phyloP scores from a whole-genome alignment of 1,140 invertebrate species.

The Leptinotarsa lineolata region DNA sequence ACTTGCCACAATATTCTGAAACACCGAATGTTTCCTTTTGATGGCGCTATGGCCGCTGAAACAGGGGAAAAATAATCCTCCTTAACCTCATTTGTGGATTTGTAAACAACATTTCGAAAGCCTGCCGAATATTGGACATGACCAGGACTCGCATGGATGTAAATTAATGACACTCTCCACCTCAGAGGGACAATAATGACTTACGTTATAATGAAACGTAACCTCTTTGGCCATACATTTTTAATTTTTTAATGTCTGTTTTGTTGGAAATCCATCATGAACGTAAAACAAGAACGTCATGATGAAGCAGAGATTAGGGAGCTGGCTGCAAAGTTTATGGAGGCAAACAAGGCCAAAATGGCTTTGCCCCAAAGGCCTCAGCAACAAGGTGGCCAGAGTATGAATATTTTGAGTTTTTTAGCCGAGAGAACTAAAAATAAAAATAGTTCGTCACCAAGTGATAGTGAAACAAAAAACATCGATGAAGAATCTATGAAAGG shows the following conservation, averaged over 20 bases:
- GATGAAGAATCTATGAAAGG: constrained; percentile 83
- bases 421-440: constrained; percentile 43
- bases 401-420: constrained; percentile 51
- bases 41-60: constrained; percentile 54
- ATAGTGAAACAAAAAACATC: constrained; percentile 46
- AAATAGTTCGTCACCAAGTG: constrained; percentile 26
- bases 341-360: constrained; percentile 79
- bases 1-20: constrained; percentile 42
- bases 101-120: constrained; percentile 42
- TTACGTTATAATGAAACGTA: constrained; percentile 1
- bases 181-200: not conserved
- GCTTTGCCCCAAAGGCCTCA: constrained; percentile 56
- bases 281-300: constrained; percentile 78
- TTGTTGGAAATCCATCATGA: constrained; percentile 30
- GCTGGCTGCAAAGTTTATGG: constrained; percentile 83
- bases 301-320: constrained; percentile 86
- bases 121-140: constrained; percentile 7
- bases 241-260: constrained; percentile 19
- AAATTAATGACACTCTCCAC: not conserved
- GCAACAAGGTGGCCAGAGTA: constrained; percentile 48
- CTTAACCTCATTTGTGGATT: constrained; percentile 50
- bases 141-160: not conserved
- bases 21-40: constrained; percentile 50
- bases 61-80: constrained; percentile 50
- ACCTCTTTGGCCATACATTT: not conserved